Evolutionary conservation across 2,113 vertebrate genomes (phyloP), one percentile per base, ranked within the genome.

Genomic region (Arvicanthis niloticus): DNA sequence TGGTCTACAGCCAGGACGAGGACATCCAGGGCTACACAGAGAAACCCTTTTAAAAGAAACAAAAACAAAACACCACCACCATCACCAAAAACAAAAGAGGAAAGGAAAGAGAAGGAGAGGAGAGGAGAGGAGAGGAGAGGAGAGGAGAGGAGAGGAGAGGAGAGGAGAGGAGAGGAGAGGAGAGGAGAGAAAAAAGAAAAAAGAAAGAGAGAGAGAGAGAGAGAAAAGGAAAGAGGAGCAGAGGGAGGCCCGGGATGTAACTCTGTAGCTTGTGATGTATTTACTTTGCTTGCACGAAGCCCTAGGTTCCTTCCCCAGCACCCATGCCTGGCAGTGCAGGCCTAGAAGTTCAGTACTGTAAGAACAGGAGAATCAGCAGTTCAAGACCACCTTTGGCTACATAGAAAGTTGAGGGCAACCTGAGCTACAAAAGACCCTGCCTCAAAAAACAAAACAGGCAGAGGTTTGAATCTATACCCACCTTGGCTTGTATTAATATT

Each of bases 171-270:
- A 40, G 2, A 40, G 2, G 7, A 56, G 2, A 51, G 48, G 48
- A 51, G 7, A 51, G 48, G 48, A 51, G 7, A 51, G 19, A 37
- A 10, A 4, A 6, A 60, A 60, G 4, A 12, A 40, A 58, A 40
- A 15, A 15, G 1, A 2, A 5, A 24, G 16, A 7, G 5, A 21
- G 2, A 3, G 1, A 40, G 16, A 1, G 2, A 3, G 1, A 40
- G 16, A 1, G 6, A 29, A 15, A 2, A 13, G 5, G 2, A 22
- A 40, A 40, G 2, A 40, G 2, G 8, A 58, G 4, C 51, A 24
- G 10, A 40, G 53, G 40, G 31, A 37, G 77, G 48, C 48, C 37
- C 21, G 13, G 17, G 26, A 34, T 19, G 3, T 21, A 37, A 9
- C 12, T 31, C 75, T 0, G 7, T 7, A 22, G 60, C 53, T 80